Evolutionary conservation across 2,797 vertebrate genomes (phyloP).

Genomic region (Arrhamphus sclerolepis): DNA sequence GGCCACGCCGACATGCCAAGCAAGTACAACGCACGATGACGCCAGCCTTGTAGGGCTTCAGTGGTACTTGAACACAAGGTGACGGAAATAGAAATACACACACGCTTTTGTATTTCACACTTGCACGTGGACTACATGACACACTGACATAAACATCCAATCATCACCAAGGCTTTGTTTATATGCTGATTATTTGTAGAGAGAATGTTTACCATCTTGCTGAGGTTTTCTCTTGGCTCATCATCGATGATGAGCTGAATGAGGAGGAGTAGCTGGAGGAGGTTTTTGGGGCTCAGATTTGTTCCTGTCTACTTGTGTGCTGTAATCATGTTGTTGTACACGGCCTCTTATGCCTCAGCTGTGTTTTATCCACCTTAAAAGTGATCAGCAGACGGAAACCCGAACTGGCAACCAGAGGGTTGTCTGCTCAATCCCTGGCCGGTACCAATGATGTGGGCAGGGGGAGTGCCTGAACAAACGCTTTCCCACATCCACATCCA

Average conservation of each 20-base stretch:
- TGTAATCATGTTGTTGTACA: neutral
- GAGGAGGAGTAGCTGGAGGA: neutral
- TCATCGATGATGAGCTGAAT: slow-evolving; percentile 17
- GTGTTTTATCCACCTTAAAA: slow-evolving; percentile 5
- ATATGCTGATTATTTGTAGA: slow-evolving; percentile 40
- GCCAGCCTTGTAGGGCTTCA: slow-evolving; percentile 44
- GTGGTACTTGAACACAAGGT: slow-evolving; percentile 24
- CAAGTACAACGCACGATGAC: slow-evolving; percentile 27
- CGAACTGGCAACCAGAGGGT: too few relatives aligned
- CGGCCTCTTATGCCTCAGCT: neutral
- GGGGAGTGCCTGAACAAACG: too few relatives aligned
- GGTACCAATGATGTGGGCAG: too few relatives aligned
- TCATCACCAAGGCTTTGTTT: slow-evolving; percentile 23
- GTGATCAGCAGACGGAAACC: slow-evolving; percentile 4
- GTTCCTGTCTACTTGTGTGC: slow-evolving; percentile 9
- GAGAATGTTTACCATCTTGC: slow-evolving; percentile 12
- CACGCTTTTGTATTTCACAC: slow-evolving; percentile 31
- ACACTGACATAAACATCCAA: slow-evolving; percentile 27
- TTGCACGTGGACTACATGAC: slow-evolving; percentile 19
- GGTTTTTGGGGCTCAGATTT: slow-evolving; percentile 1
- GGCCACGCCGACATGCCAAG: slow-evolving; percentile 39
- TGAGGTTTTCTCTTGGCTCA: slow-evolving; percentile 18
- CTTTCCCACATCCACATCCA: too few relatives aligned
- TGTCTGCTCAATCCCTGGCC: too few relatives aligned
- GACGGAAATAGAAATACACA: slow-evolving; percentile 45